These are phyloP conservation scores for Papilio demoleus DNA, from an alignment of 2,888 invertebrate species.

Conservation along the genomic window DNA sequence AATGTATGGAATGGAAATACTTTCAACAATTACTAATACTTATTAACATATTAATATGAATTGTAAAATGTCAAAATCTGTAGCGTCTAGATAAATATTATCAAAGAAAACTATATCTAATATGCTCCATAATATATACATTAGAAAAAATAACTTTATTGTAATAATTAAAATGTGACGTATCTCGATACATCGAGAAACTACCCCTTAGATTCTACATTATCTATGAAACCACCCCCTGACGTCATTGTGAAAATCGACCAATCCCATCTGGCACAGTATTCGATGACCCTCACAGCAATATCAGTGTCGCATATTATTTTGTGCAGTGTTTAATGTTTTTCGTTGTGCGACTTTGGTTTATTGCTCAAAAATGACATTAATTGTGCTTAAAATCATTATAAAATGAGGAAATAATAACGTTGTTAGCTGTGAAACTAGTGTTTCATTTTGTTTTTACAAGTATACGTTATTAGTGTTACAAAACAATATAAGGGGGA, in stretches of 20 bases:
- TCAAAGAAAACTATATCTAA: background rate
- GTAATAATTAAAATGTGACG: background rate
- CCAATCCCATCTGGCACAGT: slow-evolving; percentile 84
- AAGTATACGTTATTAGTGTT: slow-evolving; percentile 65
- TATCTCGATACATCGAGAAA: slow-evolving; percentile 33
- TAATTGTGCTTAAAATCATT: slow-evolving; percentile 68
- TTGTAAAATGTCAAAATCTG: background rate
- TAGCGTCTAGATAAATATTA: background rate
- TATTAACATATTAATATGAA: background rate
- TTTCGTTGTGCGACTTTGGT: slow-evolving; percentile 71
- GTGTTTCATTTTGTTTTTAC: slow-evolving; percentile 68
- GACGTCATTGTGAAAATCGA: slow-evolving; percentile 85
- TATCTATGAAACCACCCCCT: slow-evolving; percentile 82
- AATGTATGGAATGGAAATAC: too few species aligned
- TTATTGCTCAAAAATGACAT: slow-evolving; percentile 66
- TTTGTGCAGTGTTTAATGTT: slow-evolving; percentile 74
- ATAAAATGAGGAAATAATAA: slow-evolving; percentile 65
- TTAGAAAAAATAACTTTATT: background rate
- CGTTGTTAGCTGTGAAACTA: slow-evolving; percentile 63
- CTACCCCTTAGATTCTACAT: slow-evolving; percentile 64
- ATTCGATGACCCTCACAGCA: slow-evolving; percentile 73
- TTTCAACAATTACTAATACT: too few species aligned
- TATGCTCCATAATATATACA: background rate
- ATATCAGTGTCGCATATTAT: slow-evolving; percentile 71
- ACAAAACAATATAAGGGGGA: slow-evolving; percentile 78